Base-by-base conservation (phyloP, 2,797 vertebrate species). In the Chelon labrosus region DNA sequence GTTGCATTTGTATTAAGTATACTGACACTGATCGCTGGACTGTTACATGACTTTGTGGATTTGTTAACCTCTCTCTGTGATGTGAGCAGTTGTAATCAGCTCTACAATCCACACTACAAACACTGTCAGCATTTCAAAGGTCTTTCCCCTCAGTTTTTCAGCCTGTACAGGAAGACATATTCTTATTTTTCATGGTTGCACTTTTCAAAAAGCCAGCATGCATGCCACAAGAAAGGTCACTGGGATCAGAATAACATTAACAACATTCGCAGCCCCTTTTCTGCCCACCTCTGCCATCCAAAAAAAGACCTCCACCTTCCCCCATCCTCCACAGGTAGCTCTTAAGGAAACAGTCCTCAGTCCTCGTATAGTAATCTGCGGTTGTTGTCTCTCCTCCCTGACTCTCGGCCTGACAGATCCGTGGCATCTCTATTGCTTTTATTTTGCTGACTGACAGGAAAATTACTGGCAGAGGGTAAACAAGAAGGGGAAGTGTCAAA, bases 201-300 rank as follows among this genome's bases (percentile, higher is more conserved):
- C 89, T 94, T 94, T 93, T 85, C 75, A 89, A 60, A 87, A 84
- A 89, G 63, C 77, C 83, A 72, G 74, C 73, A 74, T 86, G 88
- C 84, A 80, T 77, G 81, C 70, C 79, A 70, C 14, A n/a, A 53
- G 47, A 91, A 94, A 94, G 92, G 92, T 93, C 91, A 92, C 65
- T 6, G 9, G 54, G 67, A 85, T 88, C 72, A 79, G 76, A 84
- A 83, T 84, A 86, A 75, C 82, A 88, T 79, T 78, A 83, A 82
- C 69, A 69, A 76, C 83, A 72, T 63, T 84, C 54, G 70, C 54
- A 56, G 62, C 62, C 63, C 65, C 66, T 83, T 47, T 80, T 73
- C 49, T 7, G 46, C 71, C 65, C 1, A 0, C 65, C 51, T 65
- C 25, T 46, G 11, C 53, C 20, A 41, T 38, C 67, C 44, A 38